phyloP scores from a whole-genome alignment of 2,797 vertebrate genomes.

The Helostoma temminkii region DNA sequence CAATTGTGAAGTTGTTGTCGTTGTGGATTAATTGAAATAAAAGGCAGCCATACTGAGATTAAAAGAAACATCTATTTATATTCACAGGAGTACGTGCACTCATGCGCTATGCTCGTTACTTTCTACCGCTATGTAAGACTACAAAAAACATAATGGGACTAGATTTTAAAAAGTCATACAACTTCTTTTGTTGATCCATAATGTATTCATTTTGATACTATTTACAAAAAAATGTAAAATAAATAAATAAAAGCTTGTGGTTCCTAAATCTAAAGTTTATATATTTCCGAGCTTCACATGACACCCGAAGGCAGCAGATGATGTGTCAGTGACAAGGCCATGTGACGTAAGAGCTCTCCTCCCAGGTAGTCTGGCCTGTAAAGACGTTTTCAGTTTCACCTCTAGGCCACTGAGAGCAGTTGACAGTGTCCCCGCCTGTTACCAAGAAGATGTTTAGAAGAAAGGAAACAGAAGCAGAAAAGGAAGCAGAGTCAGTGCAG shows the following conservation, averaged over 20 bases:
- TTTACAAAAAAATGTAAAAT: accelerated
- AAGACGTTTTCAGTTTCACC: constrained; percentile 39
- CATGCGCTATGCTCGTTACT: accelerated
- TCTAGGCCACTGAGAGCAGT: not conserved
- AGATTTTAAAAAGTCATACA: not conserved
- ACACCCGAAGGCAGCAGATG: constrained; percentile 42
- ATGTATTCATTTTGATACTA: accelerated
- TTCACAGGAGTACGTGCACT: accelerated
- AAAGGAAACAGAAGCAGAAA: too few relatives aligned
- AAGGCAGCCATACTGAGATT: not conserved
- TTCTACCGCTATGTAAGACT: not conserved
- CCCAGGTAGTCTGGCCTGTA: constrained; percentile 39
- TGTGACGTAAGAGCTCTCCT: constrained; percentile 71
- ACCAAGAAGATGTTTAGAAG: too few relatives aligned
- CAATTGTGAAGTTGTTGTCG: not conserved
- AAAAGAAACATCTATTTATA: not conserved
- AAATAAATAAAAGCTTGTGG: not conserved
- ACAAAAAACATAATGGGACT: accelerated
- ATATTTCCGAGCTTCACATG: constrained; percentile 26
- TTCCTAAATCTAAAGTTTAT: accelerated
- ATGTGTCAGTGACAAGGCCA: constrained; percentile 55
- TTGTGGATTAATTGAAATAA: not conserved
- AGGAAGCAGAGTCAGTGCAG: not conserved
- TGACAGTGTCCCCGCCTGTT: too few relatives aligned
- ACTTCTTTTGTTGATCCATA: too few relatives aligned